These are phyloP conservation scores for Malthinus flaveolus DNA, from an alignment of 2,888 invertebrate genomes.

Conservation along the genomic window DNA sequence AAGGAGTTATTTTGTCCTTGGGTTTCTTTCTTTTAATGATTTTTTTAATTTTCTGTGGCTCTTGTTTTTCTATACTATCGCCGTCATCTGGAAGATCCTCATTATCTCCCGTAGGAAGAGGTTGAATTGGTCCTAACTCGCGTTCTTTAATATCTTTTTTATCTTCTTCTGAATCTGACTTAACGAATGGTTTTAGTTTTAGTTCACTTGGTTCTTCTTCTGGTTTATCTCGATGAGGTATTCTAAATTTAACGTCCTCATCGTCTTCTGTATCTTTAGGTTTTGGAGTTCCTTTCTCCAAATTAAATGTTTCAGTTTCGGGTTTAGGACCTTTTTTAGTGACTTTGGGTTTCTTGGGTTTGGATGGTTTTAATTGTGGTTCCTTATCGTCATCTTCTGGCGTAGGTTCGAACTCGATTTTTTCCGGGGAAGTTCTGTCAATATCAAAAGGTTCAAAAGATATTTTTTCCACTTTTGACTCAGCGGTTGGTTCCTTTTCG, in stretches of 20 bases:
- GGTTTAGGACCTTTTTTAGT: slow-evolving; percentile 45
- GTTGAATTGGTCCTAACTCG: slow-evolving; percentile 31
- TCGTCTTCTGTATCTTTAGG: slow-evolving; percentile 52
- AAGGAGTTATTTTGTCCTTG: slow-evolving; percentile 39
- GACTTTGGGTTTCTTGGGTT: slow-evolving; percentile 34
- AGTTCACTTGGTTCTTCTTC: slow-evolving; percentile 50
- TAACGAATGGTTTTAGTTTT: slow-evolving; percentile 49
- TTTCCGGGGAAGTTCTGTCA: slow-evolving; percentile 50
- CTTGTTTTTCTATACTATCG: slow-evolving; percentile 36
- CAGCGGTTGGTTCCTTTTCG: slow-evolving; percentile 47
- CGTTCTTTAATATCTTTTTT: slow-evolving; percentile 36
- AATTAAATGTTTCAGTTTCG: slow-evolving; percentile 44
- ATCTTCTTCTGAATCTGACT: slow-evolving; percentile 52
- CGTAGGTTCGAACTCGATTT: slow-evolving; percentile 47
- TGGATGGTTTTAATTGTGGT: slow-evolving; percentile 34
- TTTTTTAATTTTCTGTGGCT: slow-evolving; percentile 41
- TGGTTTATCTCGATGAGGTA: slow-evolving; percentile 39
- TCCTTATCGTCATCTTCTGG: slow-evolving; percentile 43
- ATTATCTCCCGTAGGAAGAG: slow-evolving; percentile 21
- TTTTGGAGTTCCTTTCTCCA: slow-evolving; percentile 44
- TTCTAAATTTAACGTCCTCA: slow-evolving; percentile 52
- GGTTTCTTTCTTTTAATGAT: slow-evolving; percentile 50
- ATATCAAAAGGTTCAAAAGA: slow-evolving; percentile 52
- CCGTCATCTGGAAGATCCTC: slow-evolving; percentile 14
- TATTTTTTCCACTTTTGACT: slow-evolving; percentile 42